Base-by-base conservation (phyloP, 2,797 vertebrate species). In the Brachymystax lenok region DNA sequence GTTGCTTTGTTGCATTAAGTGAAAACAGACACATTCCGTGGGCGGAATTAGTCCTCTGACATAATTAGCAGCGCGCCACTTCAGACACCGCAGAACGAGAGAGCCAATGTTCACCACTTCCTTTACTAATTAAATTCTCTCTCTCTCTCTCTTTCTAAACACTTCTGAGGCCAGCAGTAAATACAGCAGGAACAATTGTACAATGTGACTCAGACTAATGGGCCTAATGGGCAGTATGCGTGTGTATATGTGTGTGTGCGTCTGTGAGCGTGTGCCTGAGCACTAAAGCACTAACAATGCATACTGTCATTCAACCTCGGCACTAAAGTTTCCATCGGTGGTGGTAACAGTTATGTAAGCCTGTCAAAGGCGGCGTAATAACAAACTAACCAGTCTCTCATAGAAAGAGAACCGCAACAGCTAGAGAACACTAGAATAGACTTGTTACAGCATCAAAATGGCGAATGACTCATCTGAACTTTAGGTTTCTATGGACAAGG, bases 61-160 rank as follows among this genome's bases (percentile, higher is more conserved):
- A 76, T 79, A 73, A 88, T 86, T 66, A 80, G 77, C 77, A 74
- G 28, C 54, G 70, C 21, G 33, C 52, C 75, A 70, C 80, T 83
- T 82, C 76, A 87, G 73, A 82, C 68, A 79, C 75, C 68, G 76
- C 74, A 24, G 74, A 82, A 85, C 71, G 77, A 76, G 69, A 64
- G 70, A 46, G 78, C 74, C 56, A 75, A 79, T 77, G 64, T 77
- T 86, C 50, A 75, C 80, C 68, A 71, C 40, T 74, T 78, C 79
- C 74, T 77, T 71, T 68, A 66, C 77, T 84, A 84, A 90, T 86
- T 85, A 84, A 80, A 81, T 51, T 71, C 76, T 78, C 82, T 75
- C 68, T 46, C 67, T 76, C 30, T 27, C n/a, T 74, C 30, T 74
- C 56, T 40, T 40, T 46, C 40, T 46, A 46, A 46, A 61, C 33